A percentile compares a stretch with the other conserved stretches of the same genome.
Evolutionary conservation across 2,113 vertebrate genomes (phyloP).

Genomic region (Piprites chloris): DNA sequence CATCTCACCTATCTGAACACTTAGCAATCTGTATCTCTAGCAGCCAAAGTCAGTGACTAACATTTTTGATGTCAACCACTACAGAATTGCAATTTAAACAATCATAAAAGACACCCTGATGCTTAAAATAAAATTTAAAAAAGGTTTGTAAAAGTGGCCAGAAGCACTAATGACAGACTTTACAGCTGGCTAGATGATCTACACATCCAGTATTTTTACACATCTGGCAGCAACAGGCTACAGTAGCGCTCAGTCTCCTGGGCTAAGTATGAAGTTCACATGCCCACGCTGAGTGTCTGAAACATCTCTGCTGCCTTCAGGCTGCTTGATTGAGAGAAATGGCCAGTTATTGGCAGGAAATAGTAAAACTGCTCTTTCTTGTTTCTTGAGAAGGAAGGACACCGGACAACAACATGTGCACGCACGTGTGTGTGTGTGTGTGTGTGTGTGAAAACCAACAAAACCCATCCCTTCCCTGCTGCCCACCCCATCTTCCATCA

Average conservation of each 20-base stretch:
- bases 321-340: neutral
- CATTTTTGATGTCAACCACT: neutral
- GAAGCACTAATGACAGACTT: neutral
- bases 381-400: neutral
- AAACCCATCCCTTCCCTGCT: too few relatives aligned
- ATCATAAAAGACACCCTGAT: neutral
- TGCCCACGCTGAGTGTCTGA: rapidly evolving
- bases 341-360: neutral
- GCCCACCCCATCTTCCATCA: rapidly evolving
- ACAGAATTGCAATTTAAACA: neutral
- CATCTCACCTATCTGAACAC: neutral
- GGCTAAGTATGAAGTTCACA: neutral
- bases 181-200: neutral
- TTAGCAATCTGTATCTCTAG: neutral
- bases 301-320: neutral
- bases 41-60: neutral
- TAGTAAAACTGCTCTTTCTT: neutral
- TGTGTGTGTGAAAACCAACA: neutral
- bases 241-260: neutral
- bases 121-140: neutral
- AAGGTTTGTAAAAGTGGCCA: neutral
- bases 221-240: neutral
- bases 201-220: neutral
- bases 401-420: neutral
- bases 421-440: rapidly evolving